A percentile compares a stretch with the other conserved stretches of the same genome.
Evolutionary conservation across 2,113 vertebrate genomes (phyloP).

Genomic region (Etheostoma cragini): DNA sequence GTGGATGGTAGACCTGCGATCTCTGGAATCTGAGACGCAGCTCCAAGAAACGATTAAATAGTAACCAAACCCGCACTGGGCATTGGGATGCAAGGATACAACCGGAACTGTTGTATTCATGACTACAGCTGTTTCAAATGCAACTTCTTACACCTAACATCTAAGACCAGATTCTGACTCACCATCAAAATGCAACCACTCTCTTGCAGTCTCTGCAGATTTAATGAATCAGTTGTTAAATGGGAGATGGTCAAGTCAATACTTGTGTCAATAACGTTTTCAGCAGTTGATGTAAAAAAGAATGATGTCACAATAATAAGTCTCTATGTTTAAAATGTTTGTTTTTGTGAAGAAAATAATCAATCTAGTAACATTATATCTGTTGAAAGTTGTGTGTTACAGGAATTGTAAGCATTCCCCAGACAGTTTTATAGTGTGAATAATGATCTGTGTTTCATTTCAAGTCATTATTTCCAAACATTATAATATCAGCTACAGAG

Average conservation of each 20-base stretch:
- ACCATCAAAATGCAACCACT: background rate
- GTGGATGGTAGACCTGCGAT: slow-evolving; percentile 12
- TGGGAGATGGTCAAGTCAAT: background rate
- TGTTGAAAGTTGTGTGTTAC: background rate
- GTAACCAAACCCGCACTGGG: background rate
- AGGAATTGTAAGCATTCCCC: background rate
- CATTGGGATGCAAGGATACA: slow-evolving; percentile 1
- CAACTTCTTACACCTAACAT: too few species aligned
- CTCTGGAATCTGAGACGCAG: slow-evolving; percentile 18
- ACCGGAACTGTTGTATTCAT: background rate
- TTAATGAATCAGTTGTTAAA: background rate
- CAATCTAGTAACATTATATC: background rate
- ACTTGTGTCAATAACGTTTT: background rate
- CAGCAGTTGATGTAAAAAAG: background rate
- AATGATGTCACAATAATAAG: background rate
- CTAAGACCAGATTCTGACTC: background rate
- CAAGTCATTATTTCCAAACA: slow-evolving; percentile 38
- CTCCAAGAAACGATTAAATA: slow-evolving; percentile 8
- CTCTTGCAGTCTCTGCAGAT: background rate
- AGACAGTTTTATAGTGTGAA: background rate
- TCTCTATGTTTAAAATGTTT: background rate
- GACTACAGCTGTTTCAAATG: background rate
- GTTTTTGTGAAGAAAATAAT: background rate
- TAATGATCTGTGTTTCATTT: slow-evolving; percentile 6
- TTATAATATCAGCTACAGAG: slow-evolving; percentile 50